Conservation (phyloP, 2,888 invertebrate genomes). For the Lysandra bellargus region DNA sequence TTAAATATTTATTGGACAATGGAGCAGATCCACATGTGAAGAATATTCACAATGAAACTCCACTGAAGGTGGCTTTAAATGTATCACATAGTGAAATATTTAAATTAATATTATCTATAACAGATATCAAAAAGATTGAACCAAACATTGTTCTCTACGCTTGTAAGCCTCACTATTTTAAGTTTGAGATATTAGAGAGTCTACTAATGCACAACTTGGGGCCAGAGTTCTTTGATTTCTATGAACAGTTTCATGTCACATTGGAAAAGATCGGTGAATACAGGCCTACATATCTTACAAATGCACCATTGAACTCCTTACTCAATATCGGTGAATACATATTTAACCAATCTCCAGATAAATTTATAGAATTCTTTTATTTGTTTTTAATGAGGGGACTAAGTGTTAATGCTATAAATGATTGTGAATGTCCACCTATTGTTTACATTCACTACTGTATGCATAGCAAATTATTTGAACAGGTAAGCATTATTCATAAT, state of each 20-base stretch:
- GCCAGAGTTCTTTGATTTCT: slow-evolving; percentile 64
- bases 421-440: slow-evolving; percentile 69
- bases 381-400: slow-evolving; percentile 67
- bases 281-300: slow-evolving; percentile 54
- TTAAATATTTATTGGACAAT: slow-evolving; percentile 61
- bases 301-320: slow-evolving; percentile 66
- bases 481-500: slow-evolving; percentile 54
- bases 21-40: slow-evolving; percentile 66
- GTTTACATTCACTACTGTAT: slow-evolving; percentile 66
- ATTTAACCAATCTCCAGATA: slow-evolving; percentile 57
- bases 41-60: slow-evolving; percentile 56
- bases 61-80: slow-evolving; percentile 62
- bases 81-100: slow-evolving; percentile 58
- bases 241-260: slow-evolving; percentile 55
- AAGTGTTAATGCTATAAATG: slow-evolving; percentile 59
- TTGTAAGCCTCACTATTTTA: slow-evolving; percentile 70
- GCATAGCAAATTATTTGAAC: slow-evolving; percentile 58
- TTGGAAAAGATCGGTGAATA: slow-evolving; percentile 55
- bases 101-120: slow-evolving; percentile 55
- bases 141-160: slow-evolving; percentile 61
- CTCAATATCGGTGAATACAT: slow-evolving; percentile 71
- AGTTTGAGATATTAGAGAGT: slow-evolving; percentile 63
- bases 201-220: slow-evolving; percentile 64
- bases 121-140: slow-evolving; percentile 55
- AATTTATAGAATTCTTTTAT: slow-evolving; percentile 64